Evolutionary conservation across 2,888 invertebrate species (phyloP).

Genomic region (Lepidochitona cinerea): DNA sequence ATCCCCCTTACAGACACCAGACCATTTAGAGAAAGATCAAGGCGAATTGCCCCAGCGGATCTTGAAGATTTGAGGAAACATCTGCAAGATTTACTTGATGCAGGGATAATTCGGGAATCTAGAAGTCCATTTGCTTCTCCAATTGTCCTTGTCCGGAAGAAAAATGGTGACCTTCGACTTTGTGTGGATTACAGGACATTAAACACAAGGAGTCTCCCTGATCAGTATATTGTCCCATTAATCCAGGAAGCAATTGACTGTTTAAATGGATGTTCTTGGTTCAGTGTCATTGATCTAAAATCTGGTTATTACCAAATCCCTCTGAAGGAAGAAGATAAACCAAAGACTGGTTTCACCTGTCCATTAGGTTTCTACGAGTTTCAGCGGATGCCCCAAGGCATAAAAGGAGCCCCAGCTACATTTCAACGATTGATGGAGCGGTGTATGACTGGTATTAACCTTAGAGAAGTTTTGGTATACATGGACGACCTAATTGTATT

Average conservation of each 20-base stretch:
- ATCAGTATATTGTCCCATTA: neutral
- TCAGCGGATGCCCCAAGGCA: neutral
- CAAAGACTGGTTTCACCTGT: constrained; percentile 9
- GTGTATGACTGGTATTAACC: neutral
- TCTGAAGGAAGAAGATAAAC: constrained; percentile 1
- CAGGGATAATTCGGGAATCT: neutral
- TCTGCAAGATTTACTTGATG: neutral
- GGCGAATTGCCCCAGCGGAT: neutral
- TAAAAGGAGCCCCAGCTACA: constrained; percentile 6
- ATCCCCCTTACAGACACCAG: neutral
- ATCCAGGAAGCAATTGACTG: constrained; percentile 8
- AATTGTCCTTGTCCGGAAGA: constrained; percentile 6
- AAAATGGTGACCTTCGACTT: neutral
- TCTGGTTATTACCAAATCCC: too few species aligned
- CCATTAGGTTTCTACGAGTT: constrained; percentile 8
- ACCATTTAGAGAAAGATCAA: neutral
- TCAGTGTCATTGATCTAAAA: too few species aligned
- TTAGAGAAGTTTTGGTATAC: constrained; percentile 7
- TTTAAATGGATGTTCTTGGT: too few species aligned
- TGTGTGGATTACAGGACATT: constrained; percentile 1
- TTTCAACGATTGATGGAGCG: constrained; percentile 12
- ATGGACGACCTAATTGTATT: constrained; percentile 15
- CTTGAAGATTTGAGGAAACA: neutral
- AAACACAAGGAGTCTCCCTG: neutral
- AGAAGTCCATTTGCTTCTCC: constrained; percentile 2